Evolutionary conservation across 2,797 vertebrate genomes (phyloP).

Genomic region (Hypotaenidia okinawae): DNA sequence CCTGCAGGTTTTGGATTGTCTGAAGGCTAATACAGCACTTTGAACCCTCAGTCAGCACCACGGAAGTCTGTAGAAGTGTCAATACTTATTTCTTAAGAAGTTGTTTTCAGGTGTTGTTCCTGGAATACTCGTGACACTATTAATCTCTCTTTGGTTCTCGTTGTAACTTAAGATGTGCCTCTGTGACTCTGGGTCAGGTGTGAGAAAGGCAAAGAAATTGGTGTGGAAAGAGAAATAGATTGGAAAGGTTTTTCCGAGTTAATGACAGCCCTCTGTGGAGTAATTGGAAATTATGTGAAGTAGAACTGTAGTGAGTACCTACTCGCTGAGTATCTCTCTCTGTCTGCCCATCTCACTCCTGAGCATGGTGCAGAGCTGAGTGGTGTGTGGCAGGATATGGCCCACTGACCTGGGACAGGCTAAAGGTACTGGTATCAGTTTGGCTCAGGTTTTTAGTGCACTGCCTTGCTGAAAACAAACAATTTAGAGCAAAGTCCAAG

Average conservation of each 20-base stretch:
- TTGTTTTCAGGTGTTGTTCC: not conserved
- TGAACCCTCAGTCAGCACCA: not conserved
- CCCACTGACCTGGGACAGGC: not conserved
- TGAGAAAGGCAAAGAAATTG: not conserved
- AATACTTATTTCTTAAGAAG: not conserved
- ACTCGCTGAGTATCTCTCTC: accelerated
- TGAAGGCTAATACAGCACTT: not conserved
- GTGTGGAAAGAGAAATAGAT: not conserved
- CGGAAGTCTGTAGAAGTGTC: not conserved
- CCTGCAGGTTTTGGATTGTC: not conserved
- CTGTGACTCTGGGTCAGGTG: not conserved
- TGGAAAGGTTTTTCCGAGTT: not conserved
- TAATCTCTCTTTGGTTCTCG: not conserved
- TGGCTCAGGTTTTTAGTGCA: not conserved
- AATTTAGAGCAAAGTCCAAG: not conserved
- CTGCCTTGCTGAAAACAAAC: no score
- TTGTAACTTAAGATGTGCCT: not conserved
- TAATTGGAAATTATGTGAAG: not conserved
- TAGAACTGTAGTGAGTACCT: not conserved
- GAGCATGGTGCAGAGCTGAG: not conserved
- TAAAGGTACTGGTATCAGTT: not conserved
- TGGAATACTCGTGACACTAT: not conserved
- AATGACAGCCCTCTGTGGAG: not conserved
- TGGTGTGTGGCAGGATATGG: not conserved
- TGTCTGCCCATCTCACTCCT: accelerated